Conservation (phyloP, 2,113 vertebrate genomes). For the Elephas maximus region DNA sequence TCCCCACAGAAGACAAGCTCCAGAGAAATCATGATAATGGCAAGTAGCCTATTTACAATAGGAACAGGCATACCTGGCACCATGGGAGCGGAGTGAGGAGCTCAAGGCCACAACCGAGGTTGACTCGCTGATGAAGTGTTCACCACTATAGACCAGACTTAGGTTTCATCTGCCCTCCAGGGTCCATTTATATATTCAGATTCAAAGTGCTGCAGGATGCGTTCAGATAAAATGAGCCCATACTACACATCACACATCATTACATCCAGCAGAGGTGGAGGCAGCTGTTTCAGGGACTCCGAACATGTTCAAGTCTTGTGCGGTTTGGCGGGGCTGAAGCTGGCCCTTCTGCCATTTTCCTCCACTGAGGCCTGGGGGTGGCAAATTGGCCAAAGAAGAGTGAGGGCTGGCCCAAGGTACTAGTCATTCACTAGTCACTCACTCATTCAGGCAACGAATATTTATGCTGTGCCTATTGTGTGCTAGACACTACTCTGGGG, state of each 20-base stretch:
- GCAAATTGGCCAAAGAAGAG: not conserved
- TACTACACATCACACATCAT: not conserved
- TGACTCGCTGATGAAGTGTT: not conserved
- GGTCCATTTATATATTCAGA: not conserved
- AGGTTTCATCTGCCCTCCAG: not conserved
- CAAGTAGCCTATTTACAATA: not conserved
- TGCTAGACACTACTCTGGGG: not conserved
- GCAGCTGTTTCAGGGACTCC: not conserved
- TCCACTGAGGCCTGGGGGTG: not conserved
- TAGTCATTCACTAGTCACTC: not conserved
- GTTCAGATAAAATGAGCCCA: not conserved
- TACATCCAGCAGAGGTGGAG: not conserved
- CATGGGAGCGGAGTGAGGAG: not conserved
- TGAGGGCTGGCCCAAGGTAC: accelerated
- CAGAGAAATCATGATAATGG: not conserved
- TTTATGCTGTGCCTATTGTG: too few species aligned
- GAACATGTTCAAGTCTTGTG: not conserved
- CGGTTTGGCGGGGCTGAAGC: not conserved
- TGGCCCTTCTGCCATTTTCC: not conserved
- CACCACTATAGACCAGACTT: not conserved
- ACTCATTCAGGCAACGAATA: not conserved
- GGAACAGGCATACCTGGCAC: not conserved
- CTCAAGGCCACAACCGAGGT: not conserved
- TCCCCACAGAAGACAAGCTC: not conserved
- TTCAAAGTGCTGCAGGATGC: not conserved